Conservation (phyloP, 2,888 invertebrate species). For the Cabera pusaria region DNA sequence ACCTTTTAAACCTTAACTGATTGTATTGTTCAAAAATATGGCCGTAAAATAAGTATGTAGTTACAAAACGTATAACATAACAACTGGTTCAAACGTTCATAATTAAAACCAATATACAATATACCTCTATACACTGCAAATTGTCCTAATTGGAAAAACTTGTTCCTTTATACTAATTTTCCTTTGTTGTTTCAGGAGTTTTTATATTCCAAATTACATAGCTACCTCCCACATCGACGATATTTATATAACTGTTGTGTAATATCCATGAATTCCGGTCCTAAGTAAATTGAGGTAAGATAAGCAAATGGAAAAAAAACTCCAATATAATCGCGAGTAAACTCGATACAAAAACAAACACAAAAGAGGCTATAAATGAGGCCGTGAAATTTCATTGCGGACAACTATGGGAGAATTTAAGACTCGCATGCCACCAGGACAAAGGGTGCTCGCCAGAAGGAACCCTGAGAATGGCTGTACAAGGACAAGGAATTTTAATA, state of each 20-base stretch:
- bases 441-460: constrained; percentile 52
- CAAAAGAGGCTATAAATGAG: constrained; percentile 53
- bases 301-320: constrained; percentile 37
- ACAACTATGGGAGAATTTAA: constrained; percentile 52
- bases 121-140: no score
- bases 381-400: constrained; percentile 60
- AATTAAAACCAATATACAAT: no score
- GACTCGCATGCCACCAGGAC: constrained; percentile 63
- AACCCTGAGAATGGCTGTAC: constrained; percentile 64
- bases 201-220: constrained; percentile 1
- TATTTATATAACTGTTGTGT: constrained; percentile 9
- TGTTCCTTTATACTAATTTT: constrained; percentile 3
- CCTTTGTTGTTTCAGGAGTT: constrained; percentile 1
- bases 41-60: no score
- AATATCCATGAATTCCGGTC: constrained; percentile 24
- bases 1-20: no score
- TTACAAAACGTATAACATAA: no score
- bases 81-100: no score
- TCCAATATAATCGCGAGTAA: constrained; percentile 40
- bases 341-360: constrained; percentile 49
- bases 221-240: background rate
- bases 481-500: constrained; percentile 80
- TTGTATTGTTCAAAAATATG: no score
- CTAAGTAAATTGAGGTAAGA: constrained; percentile 35
- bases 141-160: constrained; percentile 8